Evolutionary conservation across 2,113 vertebrate genomes (phyloP), one percentile per base, ranked within the genome.

Genomic region (Anolis carolinensis): DNA sequence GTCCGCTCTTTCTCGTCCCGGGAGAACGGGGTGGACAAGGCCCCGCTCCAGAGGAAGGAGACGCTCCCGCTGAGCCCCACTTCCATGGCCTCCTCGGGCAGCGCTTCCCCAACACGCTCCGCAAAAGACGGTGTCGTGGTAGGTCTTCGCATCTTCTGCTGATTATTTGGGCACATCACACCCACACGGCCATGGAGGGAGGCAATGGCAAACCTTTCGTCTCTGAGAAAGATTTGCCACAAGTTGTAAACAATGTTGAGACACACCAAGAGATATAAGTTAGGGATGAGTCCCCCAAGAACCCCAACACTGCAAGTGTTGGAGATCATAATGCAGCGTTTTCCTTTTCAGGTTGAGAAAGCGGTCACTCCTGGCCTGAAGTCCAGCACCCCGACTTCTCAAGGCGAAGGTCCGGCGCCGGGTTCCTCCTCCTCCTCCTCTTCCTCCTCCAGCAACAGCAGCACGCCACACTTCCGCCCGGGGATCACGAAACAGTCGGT

Each of bases 1-100:
- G 97, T 98, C 86, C 97, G 98, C 91, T 98, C 98, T 20, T 98
- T 98, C 94, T 98, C 98, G 0, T 98, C 98, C 44, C 96, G 97
- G 87, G 98, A 98, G 93, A 98, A 98, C 0, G 98, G 97, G 30
- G 90, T 97, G 84, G 98, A 98, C 91, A 98, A 98, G 94, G 94
- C 96, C 9, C 94, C 97, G 0, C 91, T 96, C 82, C 97, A 97
- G 48, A 97, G 98, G 90, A 98, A 98, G n/a, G 95, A 96, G 5
- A 91, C 96, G 0, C 81, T 96, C 0, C 97, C 97, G 3, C 97
- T 97, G 88, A 98, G 98, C 82, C 98, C 98, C 0, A 96, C 97
- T 68, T 98, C 98, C 48, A 94, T 98, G 93, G 97, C 97, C 50
- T 98, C 98, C 23, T 98, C 98, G 36, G 97, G 97, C 95, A 98